phyloP scores from a whole-genome alignment of 2,888 invertebrate genomes.

The Amorpha juglandis region DNA sequence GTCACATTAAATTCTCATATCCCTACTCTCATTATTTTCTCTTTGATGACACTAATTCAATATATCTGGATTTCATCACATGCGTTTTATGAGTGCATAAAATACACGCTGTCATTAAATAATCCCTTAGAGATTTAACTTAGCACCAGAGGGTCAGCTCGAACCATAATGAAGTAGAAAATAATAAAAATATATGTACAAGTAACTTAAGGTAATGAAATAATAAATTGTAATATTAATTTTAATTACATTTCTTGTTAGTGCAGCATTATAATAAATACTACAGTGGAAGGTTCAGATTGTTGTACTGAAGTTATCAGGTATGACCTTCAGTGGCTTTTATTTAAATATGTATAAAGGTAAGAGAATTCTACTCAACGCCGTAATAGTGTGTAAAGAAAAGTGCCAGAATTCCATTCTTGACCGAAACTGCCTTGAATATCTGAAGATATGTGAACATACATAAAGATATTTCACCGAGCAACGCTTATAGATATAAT shows the following conservation, averaged over 20 bases:
- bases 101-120: constrained; percentile 1
- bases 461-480: constrained; percentile 37
- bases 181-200: constrained; percentile 13
- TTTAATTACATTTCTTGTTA: no score
- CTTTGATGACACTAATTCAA: constrained; percentile 7
- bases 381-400: constrained; percentile 67
- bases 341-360: constrained; percentile 26
- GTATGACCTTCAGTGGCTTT: not conserved
- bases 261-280: no score
- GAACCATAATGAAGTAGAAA: not conserved
- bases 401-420: constrained; percentile 74
- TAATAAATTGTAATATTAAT: no score
- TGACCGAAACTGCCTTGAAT: constrained; percentile 69
- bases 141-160: not conserved
- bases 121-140: not conserved
- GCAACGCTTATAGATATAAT: constrained; percentile 8
- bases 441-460: constrained; percentile 60
- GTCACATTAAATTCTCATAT: not conserved
- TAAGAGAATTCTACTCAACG: constrained; percentile 34
- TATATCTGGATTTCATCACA: constrained; percentile 17
- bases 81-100: constrained; percentile 20
- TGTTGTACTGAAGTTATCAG: not conserved
- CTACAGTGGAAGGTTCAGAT: not conserved
- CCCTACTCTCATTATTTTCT: not conserved
- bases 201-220: not conserved